phyloP scores from a whole-genome alignment of 2,797 vertebrate genomes.

The Adrianichthys oophorus region DNA sequence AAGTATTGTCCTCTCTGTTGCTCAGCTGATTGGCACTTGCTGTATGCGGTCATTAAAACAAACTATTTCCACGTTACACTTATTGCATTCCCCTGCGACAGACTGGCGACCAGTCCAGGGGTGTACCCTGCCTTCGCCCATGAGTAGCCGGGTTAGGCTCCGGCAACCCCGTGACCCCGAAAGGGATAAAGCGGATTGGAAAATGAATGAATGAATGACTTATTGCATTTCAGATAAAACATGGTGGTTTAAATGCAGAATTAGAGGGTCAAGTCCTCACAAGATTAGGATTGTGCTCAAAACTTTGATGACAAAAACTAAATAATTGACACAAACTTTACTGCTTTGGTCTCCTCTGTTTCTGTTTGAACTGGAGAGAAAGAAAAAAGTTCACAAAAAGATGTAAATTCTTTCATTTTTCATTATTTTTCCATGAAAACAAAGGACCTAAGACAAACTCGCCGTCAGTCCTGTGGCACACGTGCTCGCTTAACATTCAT shows the following conservation, averaged over 20 bases:
- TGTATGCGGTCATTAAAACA: conserved; percentile 43
- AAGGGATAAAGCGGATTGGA: too few relatives aligned
- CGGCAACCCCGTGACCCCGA: too few relatives aligned
- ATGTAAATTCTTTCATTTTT: conserved; percentile 1
- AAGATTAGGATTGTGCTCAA: conserved; percentile 24
- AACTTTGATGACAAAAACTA: conserved; percentile 4
- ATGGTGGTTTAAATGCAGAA: conserved; percentile 30
- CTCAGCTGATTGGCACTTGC: conserved; percentile 36
- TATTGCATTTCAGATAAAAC: conserved; percentile 55
- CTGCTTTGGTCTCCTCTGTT: conserved; percentile 25
- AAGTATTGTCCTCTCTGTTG: conserved; percentile 24
- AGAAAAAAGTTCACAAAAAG: neutral
- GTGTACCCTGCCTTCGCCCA: too few relatives aligned
- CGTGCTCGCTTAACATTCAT: conserved; percentile 62
- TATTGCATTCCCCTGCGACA: too few relatives aligned
- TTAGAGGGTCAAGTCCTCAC: conserved; percentile 25
- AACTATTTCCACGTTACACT: conserved; percentile 38
- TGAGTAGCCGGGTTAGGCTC: too few relatives aligned
- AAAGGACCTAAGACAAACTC: conserved; percentile 15
- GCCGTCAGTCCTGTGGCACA: conserved; percentile 57
- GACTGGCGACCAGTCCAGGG: too few relatives aligned
- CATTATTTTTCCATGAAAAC: conserved; percentile 17
- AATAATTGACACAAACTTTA: neutral
- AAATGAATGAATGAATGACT: too few relatives aligned
- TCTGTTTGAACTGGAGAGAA: conserved; percentile 28